Evolutionary conservation across 2,797 vertebrate species (phyloP).

Genomic region (Acrocephalus scirpaceus): DNA sequence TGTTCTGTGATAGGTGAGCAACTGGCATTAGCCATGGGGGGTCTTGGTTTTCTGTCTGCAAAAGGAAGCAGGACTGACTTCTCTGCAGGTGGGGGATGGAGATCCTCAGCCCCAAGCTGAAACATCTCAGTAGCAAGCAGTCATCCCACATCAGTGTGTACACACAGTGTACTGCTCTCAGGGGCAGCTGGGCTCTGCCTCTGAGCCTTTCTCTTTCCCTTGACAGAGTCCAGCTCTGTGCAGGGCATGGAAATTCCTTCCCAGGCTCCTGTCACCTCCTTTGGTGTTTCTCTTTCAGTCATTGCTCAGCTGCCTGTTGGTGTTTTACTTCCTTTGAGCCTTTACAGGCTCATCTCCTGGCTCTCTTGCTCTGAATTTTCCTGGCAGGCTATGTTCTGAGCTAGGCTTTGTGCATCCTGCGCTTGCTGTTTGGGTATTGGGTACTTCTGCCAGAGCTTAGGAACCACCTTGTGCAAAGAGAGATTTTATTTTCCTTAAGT

Average conservation of each 20-base stretch:
- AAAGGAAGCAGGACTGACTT: conserved; percentile 37
- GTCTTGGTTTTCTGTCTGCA: background rate
- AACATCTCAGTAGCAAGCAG: background rate
- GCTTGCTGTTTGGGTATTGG: background rate
- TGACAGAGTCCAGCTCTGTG: background rate
- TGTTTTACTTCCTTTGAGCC: background rate
- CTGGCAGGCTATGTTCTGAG: background rate
- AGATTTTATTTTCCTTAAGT: background rate
- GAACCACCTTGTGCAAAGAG: background rate
- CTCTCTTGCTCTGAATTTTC: background rate
- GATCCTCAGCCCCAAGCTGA: background rate
- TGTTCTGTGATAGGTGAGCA: background rate
- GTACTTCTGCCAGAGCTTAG: background rate
- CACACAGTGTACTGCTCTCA: background rate
- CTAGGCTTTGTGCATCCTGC: background rate
- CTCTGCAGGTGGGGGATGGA: background rate
- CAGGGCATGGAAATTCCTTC: background rate
- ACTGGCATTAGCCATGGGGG: background rate
- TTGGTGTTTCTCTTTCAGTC: background rate
- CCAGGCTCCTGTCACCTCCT: background rate
- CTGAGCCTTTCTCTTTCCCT: background rate
- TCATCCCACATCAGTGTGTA: background rate
- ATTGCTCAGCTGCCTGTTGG: background rate
- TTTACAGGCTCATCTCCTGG: background rate
- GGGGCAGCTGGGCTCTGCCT: background rate